Evolutionary conservation across 2,797 vertebrate genomes (phyloP), one percentile per base, ranked within the genome.

Genomic region (Spinibarbus caldwelli): DNA sequence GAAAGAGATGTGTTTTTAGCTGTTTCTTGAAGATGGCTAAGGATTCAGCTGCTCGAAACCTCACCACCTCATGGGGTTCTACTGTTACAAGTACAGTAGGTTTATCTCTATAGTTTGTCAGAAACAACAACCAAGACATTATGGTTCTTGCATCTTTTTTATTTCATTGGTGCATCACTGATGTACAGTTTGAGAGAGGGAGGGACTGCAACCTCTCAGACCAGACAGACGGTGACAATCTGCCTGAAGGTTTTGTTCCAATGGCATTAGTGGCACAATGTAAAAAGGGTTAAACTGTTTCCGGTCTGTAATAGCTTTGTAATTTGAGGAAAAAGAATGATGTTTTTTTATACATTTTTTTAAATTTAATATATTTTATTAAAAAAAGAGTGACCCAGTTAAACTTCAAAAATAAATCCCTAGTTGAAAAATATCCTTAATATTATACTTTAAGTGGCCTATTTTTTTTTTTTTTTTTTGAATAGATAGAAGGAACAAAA

Each of bases 171-270:
- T 57, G 36, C 59, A n/a, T 34, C 12, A 15, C 34, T 59, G 49
- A 41, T 57, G 49, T 62, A 34, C 11, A 23, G 54, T 82, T 45
- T 45, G 41, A 45, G 26, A 59, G 17, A 21, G 67, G 31, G n/a
- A 45, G 52, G 59, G 38, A 82, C 70, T 73, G 38, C 19, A 6
- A 43, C 15, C 47, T 49, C 66, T 52, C 66, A 57, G 66, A 57
- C 36, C 34, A 59, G 54, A 75, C 81, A 85, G 75, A 80, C n/a
- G 66, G 43, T 21, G 76, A 81, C 86, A 80, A 86, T 87, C 84
- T 87, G 86, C 75, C 86, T 80, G 34, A 68, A 71, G 54, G 23
- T 62, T 73, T 62, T 83, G 54, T 83, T 87, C 52, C 45, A 68
- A 1, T 81, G 71, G 41, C 80, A 83, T 83, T 83, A 83, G 77